Evolutionary conservation across 2,888 invertebrate genomes (phyloP).

Genomic region (Agriotes lineatus): DNA sequence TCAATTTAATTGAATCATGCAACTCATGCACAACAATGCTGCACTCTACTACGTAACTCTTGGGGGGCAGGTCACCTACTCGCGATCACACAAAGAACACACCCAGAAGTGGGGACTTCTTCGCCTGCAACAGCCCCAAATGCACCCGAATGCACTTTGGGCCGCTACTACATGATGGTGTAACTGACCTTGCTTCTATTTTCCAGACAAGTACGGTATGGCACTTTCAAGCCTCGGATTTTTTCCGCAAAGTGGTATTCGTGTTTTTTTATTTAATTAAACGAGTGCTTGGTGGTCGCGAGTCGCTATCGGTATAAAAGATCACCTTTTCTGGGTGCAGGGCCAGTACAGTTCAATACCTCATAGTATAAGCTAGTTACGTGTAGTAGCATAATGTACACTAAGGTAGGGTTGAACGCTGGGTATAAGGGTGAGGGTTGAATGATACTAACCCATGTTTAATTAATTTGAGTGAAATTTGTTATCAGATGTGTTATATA

Average conservation of each 20-base stretch:
- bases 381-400: slow-evolving; percentile 53
- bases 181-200: slow-evolving; percentile 45
- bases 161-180: slow-evolving; percentile 7
- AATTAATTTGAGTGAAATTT: too few relatives aligned
- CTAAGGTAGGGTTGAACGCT: slow-evolving; percentile 52
- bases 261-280: slow-evolving; percentile 50
- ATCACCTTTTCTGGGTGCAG: slow-evolving; percentile 46
- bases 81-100: background rate
- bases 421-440: background rate
- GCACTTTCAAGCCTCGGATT: slow-evolving; percentile 43
- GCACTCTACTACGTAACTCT: background rate
- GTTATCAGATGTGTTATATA: too few relatives aligned
- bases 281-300: slow-evolving; percentile 51
- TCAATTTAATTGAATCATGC: slow-evolving; percentile 5
- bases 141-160: background rate
- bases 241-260: slow-evolving; percentile 39
- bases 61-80: background rate
- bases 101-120: background rate
- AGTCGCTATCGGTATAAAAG: slow-evolving; percentile 55
- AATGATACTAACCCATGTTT: too few relatives aligned
- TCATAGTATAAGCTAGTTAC: slow-evolving; percentile 43
- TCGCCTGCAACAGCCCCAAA: background rate
- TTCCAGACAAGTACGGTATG: slow-evolving; percentile 26
- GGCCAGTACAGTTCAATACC: slow-evolving; percentile 55
- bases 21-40: background rate